A percentile compares a stretch with the other conserved stretches of the same genome.
Evolutionary conservation across 2,797 vertebrate species (phyloP).

Genomic region (Pelobates cultripes): DNA sequence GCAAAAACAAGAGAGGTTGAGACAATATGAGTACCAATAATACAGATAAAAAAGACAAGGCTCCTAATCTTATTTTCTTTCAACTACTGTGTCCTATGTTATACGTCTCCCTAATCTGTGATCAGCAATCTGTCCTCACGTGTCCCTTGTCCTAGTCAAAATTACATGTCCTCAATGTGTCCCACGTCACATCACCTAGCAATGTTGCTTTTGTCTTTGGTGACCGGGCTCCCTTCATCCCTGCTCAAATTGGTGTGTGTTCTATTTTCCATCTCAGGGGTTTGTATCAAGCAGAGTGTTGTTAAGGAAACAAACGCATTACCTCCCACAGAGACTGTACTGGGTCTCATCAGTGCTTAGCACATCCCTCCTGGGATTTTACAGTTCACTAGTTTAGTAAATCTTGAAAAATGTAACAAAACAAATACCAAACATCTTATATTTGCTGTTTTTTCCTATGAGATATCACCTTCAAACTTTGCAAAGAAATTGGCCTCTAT

Average conservation of each 20-base stretch:
- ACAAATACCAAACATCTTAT: neutral
- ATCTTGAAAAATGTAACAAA: neutral
- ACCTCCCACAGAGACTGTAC: neutral
- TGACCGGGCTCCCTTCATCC: conserved; percentile 6
- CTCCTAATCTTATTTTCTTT: neutral
- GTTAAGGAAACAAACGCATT: neutral
- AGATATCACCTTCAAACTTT: too few species aligned
- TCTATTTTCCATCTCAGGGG: conserved; percentile 20
- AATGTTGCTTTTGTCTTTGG: conserved; percentile 38
- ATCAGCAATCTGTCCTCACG: conserved; percentile 17
- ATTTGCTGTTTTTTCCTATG: too few species aligned
- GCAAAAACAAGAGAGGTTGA: too few species aligned
- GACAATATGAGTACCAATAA: too few species aligned
- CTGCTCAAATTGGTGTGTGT: conserved; percentile 7
- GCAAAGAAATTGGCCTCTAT: too few species aligned
- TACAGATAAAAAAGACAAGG: neutral
- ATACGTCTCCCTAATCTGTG: neutral
- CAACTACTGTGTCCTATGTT: conserved; percentile 18
- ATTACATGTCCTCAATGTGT: neutral
- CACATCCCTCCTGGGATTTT: neutral
- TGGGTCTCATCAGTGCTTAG: neutral
- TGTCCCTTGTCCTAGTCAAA: conserved; percentile 27
- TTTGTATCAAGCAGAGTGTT: conserved; percentile 44
- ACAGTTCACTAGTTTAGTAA: neutral
- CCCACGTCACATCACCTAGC: conserved; percentile 11